Evolutionary conservation across 2,113 vertebrate genomes (phyloP), one percentile per base, ranked within the genome.

Genomic region (Pogona vitticeps): DNA sequence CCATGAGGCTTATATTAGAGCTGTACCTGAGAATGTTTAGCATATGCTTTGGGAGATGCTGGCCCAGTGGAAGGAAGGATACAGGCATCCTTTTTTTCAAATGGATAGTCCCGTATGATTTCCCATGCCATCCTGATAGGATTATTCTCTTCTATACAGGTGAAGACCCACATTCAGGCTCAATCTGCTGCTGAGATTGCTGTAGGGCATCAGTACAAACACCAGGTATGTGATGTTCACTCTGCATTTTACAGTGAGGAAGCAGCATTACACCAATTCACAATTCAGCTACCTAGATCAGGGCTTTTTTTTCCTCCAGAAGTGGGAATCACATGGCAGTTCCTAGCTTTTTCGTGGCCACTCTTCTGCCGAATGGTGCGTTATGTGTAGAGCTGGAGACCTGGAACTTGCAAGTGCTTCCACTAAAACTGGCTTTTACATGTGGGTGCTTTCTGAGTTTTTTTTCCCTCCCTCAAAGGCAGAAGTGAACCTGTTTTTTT

Each of bases 141-240:
- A 12, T 36, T 70, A 6, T 88, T 6, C 26, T 93, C 75, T 90
- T 52, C 20, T n/a, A 79, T 65, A 84, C 91, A 98, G 98, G 97
- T 98, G 40, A 98, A 98, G 94, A 98, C 97, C 84, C 98, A 98
- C 61, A 94, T 98, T 21, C 98, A 98, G 92, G 97, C 96, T 71
- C 98, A 98, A 90, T 93, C 97, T 4, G 94, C 94, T 28, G 91
- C 97, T 40, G 95, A 97, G 65, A 98, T 98, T 23, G 97, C 98
- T 0, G 98, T 98, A 8, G 98, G 98, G 33, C 97, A 98, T 91
- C 98, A 98, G 86, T 96, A 98, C 58, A 94, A 96, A 88, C 97
- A 98, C 78, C 93, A 96, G 97, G 98, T 98, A 94, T 94, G 88
- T 78, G 58, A 58, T 3, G 9, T 28, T 65, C 42, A 2, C 12